Conservation (phyloP, 2,888 invertebrate species). For the Chymomyza caudatula region DNA sequence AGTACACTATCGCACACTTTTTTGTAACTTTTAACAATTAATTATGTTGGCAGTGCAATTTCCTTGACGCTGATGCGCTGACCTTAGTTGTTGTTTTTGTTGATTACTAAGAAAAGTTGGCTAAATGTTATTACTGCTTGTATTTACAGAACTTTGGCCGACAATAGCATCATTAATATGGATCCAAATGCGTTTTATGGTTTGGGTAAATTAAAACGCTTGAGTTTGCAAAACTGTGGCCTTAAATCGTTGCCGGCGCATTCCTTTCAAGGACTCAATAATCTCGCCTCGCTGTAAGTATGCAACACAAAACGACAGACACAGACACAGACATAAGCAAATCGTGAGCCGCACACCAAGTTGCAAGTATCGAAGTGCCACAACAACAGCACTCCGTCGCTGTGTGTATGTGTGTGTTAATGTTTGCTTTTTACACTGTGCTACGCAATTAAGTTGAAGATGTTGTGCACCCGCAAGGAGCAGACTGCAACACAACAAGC, state of each 20-base stretch:
- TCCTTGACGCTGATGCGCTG: constrained; percentile 37
- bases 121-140: neutral
- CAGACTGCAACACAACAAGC: constrained; percentile 4
- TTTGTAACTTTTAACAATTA: constrained; percentile 46
- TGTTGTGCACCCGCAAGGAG: constrained; percentile 25
- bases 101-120: constrained; percentile 20
- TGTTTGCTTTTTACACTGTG: constrained; percentile 59
- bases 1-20: constrained; percentile 1
- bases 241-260: constrained; percentile 77
- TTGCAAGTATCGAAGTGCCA: neutral
- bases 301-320: constrained; percentile 25
- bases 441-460: constrained; percentile 21
- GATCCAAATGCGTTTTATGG: constrained; percentile 82
- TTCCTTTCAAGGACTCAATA: constrained; percentile 76
- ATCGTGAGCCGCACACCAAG: constrained; percentile 10
- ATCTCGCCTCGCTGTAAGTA: constrained; percentile 78
- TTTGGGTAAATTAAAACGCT: constrained; percentile 77
- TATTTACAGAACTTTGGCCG: constrained; percentile 81
- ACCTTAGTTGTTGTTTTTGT: constrained; percentile 45
- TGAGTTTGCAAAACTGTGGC: constrained; percentile 78
- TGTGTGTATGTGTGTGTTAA: constrained; percentile 33
- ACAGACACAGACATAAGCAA: constrained; percentile 16
- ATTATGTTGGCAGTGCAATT: constrained; percentile 64
- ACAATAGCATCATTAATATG: constrained; percentile 86
- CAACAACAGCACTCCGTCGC: too few species aligned